Percentiles rank a stretch among this genome's conserved stretches.
phyloP scores from a whole-genome alignment of 1,140 invertebrate genomes.

The Camponotus vicinus region DNA sequence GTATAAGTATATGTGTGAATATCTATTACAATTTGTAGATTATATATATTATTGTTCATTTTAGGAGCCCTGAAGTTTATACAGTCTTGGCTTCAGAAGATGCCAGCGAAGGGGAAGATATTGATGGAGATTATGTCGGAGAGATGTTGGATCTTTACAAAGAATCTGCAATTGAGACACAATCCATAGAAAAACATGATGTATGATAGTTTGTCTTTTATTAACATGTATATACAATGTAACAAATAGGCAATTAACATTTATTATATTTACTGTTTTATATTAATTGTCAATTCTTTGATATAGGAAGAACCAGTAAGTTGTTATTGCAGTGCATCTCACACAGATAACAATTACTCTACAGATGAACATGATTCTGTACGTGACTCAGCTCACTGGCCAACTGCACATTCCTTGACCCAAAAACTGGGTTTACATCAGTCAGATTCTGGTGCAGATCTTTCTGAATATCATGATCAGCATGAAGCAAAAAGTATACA shows the following conservation, averaged over 20 bases:
- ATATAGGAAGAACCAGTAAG: constrained; percentile 87
- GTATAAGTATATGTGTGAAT: too few species aligned
- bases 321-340: constrained; percentile 90
- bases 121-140: constrained; percentile 79
- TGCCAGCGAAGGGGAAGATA: constrained; percentile 81
- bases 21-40: too few species aligned
- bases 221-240: constrained; percentile 22
- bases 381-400: constrained; percentile 83
- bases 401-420: constrained; percentile 81
- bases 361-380: constrained; percentile 89
- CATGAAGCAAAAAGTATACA: constrained; percentile 81
- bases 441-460: constrained; percentile 89
- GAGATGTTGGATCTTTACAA: constrained; percentile 82
- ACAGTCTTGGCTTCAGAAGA: constrained; percentile 79
- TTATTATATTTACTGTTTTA: neutral
- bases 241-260: neutral
- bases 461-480: constrained; percentile 86
- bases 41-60: constrained; percentile 27
- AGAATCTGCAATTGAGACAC: constrained; percentile 77
- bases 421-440: constrained; percentile 86
- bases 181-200: constrained; percentile 82
- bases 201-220: constrained; percentile 72
- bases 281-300: constrained; percentile 11
- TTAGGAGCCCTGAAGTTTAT: constrained; percentile 81
- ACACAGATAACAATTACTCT: constrained; percentile 89